Percentiles rank a stretch among this genome's conserved stretches.
Conservation (phyloP, 2,888 invertebrate genomes). For the Eumerus sabulonum region DNA sequence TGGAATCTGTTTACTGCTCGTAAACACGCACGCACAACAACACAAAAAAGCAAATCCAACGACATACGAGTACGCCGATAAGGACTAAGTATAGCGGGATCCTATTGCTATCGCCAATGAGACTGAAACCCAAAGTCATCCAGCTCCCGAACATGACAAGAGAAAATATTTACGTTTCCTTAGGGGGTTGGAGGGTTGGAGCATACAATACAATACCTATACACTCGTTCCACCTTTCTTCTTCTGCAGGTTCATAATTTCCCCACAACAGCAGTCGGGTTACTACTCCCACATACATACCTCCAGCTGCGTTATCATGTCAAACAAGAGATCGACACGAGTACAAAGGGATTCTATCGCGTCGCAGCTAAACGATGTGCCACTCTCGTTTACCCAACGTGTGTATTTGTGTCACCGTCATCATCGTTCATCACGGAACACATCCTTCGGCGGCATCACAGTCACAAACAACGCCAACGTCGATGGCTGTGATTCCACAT, state of each 20-base stretch:
- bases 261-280: slow-evolving; percentile 27
- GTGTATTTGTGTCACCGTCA: background rate
- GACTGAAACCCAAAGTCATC: slow-evolving; percentile 50
- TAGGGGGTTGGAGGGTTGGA: slow-evolving; percentile 19
- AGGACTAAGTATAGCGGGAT: slow-evolving; percentile 44
- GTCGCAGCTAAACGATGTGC: slow-evolving; percentile 61
- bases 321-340: slow-evolving; percentile 65
- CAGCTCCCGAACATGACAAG: slow-evolving; percentile 61
- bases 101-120: slow-evolving; percentile 42
- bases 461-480: slow-evolving; percentile 22
- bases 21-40: slow-evolving; percentile 40
- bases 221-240: background rate
- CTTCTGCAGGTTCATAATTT: slow-evolving; percentile 41
- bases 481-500: slow-evolving; percentile 37
- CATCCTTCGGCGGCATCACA: background rate
- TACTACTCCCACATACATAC: slow-evolving; percentile 15
- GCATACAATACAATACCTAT: background rate
- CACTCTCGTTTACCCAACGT: slow-evolving; percentile 61
- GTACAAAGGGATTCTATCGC: slow-evolving; percentile 59
- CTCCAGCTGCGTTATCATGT: slow-evolving; percentile 66
- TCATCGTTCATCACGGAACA: slow-evolving; percentile 37
- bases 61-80: slow-evolving; percentile 27
- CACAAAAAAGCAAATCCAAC: slow-evolving; percentile 58
- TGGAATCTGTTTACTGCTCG: slow-evolving; percentile 33
- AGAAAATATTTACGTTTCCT: slow-evolving; percentile 64